Conservation (phyloP, 2,797 vertebrate species). For the Sylvilagus floridanus region DNA sequence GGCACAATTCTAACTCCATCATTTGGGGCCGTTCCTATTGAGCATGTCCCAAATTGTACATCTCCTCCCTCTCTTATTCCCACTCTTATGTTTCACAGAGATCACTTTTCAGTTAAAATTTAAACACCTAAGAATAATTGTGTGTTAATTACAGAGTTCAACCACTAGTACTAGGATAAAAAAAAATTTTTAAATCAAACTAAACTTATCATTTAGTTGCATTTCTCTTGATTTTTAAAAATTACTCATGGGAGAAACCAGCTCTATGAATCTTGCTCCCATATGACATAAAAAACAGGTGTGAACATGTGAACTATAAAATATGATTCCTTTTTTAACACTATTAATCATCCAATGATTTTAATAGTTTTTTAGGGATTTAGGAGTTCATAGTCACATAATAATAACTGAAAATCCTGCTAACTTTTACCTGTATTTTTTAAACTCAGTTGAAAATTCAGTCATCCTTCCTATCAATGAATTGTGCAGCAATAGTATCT, state of each 20-base stretch:
- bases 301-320: neutral
- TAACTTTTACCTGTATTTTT: neutral
- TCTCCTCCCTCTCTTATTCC: too few relatives aligned
- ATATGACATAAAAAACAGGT: neutral
- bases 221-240: too few relatives aligned
- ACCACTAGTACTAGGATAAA: too few relatives aligned
- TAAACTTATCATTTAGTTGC: too few relatives aligned
- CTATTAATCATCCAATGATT: neutral
- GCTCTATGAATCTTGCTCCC: rapidly evolving
- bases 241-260: neutral
- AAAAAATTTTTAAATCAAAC: too few relatives aligned
- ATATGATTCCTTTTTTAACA: neutral
- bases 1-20: too few relatives aligned
- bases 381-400: neutral
- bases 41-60: too few relatives aligned
- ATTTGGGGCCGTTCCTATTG: too few relatives aligned
- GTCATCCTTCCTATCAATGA: neutral
- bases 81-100: too few relatives aligned
- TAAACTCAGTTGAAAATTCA: neutral
- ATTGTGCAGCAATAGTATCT: neutral
- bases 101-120: too few relatives aligned
- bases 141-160: too few relatives aligned
- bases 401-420: neutral
- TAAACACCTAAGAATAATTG: too few relatives aligned
- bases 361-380: neutral